A percentile compares a stretch with the other conserved stretches of the same genome.
These are phyloP conservation scores for Drosophila elegans DNA, from an alignment of 1,140 invertebrate species.

Conservation along the genomic window DNA sequence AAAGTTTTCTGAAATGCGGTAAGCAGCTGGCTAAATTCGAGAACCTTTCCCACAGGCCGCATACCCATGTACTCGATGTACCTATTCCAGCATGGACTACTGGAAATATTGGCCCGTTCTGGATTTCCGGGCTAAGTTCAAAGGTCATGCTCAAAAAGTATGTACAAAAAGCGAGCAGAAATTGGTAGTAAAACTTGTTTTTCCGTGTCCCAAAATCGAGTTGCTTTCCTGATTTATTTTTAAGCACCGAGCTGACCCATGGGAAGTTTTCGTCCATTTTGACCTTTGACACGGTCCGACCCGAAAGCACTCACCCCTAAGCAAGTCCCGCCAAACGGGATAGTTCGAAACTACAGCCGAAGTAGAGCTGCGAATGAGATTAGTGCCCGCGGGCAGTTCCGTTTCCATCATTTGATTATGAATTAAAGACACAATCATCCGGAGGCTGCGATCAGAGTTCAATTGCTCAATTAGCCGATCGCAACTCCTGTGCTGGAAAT, in stretches of 20 bases:
- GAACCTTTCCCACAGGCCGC: constrained; percentile 56
- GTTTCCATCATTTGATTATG: constrained; percentile 49
- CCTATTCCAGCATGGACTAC: constrained; percentile 23
- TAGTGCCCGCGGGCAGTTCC: constrained; percentile 11
- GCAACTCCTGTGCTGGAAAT: constrained; percentile 54
- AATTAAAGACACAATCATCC: constrained; percentile 49
- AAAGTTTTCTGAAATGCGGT: constrained; percentile 35
- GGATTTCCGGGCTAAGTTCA: constrained; percentile 68
- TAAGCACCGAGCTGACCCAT: constrained; percentile 62
- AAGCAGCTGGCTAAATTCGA: constrained; percentile 26
- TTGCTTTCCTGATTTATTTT: constrained; percentile 29
- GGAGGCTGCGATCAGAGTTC: constrained; percentile 69
- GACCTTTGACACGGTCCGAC: constrained; percentile 73
- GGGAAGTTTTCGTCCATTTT: constrained; percentile 80
- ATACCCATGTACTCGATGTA: background rate
- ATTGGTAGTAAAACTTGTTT: constrained; percentile 67
- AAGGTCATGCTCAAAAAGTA: constrained; percentile 63
- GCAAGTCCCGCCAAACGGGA: constrained; percentile 60
- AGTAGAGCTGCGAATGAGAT: constrained; percentile 3
- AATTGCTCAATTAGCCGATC: constrained; percentile 74
- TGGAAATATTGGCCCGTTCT: constrained; percentile 56
- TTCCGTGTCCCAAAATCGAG: constrained; percentile 48
- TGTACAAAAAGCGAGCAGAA: constrained; percentile 54
- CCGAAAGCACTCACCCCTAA: constrained; percentile 61
- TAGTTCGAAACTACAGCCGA: constrained; percentile 16